Percentiles rank a stretch among this genome's conserved stretches.
phyloP scores from a whole-genome alignment of 2,113 vertebrate genomes.

The Lepisosteus osseus region DNA sequence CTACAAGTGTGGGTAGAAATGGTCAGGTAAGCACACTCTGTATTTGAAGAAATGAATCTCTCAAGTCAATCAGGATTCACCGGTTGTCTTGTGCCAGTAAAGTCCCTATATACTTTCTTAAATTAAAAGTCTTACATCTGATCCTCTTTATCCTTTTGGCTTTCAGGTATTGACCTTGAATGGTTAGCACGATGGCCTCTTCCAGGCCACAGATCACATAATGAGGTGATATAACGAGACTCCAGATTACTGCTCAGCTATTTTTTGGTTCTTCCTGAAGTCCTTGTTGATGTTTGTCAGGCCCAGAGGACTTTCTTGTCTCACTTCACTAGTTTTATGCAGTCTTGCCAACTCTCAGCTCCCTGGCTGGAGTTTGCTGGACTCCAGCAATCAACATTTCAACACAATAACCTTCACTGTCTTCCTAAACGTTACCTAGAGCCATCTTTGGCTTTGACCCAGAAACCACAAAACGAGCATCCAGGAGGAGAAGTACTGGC shows the following conservation, averaged over 20 bases:
- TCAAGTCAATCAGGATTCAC: constrained; percentile 2
- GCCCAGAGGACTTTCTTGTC: not conserved
- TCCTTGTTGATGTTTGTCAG: constrained; percentile 8
- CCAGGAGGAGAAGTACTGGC: not conserved
- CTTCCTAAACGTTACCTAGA: not conserved
- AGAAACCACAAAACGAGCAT: not conserved
- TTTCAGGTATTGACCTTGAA: constrained; percentile 17
- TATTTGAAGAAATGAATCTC: not conserved
- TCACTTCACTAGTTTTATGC: not conserved
- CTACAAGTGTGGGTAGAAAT: no score
- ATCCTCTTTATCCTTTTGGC: constrained; percentile 20
- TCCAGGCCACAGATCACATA: constrained; percentile 12
- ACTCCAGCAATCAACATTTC: not conserved
- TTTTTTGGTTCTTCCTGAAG: not conserved
- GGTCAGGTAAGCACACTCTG: no score
- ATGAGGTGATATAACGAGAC: constrained; percentile 4
- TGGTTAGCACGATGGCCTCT: not conserved
- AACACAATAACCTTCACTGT: not conserved
- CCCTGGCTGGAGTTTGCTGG: not conserved
- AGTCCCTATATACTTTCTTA: constrained; percentile 15
- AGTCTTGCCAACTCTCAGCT: not conserved
- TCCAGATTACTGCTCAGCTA: not conserved
- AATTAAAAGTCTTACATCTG: constrained; percentile 17
- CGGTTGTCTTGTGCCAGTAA: constrained; percentile 7
- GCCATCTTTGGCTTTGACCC: not conserved